Percentiles rank a stretch among this genome's conserved stretches.
Conservation (phyloP, 1,140 invertebrate genomes). For the Phthorimaea operculella region DNA sequence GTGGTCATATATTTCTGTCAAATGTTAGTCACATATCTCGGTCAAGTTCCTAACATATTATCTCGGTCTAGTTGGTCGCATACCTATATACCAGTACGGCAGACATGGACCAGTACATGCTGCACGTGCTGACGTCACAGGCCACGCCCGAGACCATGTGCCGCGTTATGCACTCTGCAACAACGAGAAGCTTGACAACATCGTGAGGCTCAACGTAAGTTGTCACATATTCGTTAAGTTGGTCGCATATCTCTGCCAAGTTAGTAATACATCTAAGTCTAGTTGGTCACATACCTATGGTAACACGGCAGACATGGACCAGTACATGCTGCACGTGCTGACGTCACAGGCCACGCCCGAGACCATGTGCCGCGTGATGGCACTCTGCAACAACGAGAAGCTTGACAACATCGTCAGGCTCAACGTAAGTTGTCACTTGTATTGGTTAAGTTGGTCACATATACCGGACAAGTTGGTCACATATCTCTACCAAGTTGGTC, state of each 20-base stretch:
- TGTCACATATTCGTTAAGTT: too few species aligned
- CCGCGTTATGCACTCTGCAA: conserved; percentile 49
- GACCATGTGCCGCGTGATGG: conserved; percentile 46
- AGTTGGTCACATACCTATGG: too few species aligned
- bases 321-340: conserved; percentile 42
- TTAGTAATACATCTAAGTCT: too few species aligned
- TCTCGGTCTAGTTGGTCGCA: too few species aligned
- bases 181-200: conserved; percentile 39
- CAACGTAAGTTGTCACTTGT: conserved; percentile 28
- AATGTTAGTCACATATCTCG: too few species aligned
- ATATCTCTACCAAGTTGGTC: too few species aligned
- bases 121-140: conserved; percentile 38
- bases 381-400: conserved; percentile 53
- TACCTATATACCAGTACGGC: too few species aligned
- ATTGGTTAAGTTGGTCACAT: too few species aligned
- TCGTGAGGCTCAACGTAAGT: conserved; percentile 30
- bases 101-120: conserved; percentile 32
- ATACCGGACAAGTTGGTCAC: too few species aligned
- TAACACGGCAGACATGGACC: conserved; percentile 34
- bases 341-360: conserved; percentile 34
- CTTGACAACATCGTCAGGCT: conserved; percentile 29
- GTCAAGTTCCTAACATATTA: too few species aligned
- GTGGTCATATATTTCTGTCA: conserved; percentile 2
- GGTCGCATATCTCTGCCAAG: too few species aligned
- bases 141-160: conserved; percentile 47